Conservation (phyloP, 1,140 invertebrate genomes). For the Elysia chlorotica region DNA sequence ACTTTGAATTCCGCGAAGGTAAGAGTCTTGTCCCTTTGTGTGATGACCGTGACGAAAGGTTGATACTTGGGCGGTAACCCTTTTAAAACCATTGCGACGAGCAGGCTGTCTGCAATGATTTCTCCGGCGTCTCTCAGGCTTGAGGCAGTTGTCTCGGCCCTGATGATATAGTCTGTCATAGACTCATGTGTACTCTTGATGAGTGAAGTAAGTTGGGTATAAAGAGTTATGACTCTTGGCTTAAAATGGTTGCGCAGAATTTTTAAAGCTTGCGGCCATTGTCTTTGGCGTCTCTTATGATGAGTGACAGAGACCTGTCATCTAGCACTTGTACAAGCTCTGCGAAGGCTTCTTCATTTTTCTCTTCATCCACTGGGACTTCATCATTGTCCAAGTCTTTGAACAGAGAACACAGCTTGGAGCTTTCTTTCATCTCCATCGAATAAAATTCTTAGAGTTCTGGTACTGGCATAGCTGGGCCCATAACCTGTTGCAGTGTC, state of each 20-base stretch:
- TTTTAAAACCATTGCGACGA: constrained; percentile 32
- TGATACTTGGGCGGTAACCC: constrained; percentile 24
- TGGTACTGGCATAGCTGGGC: neutral
- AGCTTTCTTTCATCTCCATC: constrained; percentile 31
- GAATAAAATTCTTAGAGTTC: constrained; percentile 16
- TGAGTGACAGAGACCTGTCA: constrained; percentile 23
- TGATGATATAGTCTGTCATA: constrained; percentile 28
- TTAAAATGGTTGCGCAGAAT: constrained; percentile 28
- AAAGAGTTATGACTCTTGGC: constrained; percentile 27
- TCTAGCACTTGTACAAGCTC: constrained; percentile 29
- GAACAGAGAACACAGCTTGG: constrained; percentile 20
- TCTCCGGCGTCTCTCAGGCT: constrained; percentile 20
- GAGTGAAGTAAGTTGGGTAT: constrained; percentile 30
- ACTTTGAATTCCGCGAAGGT: constrained; percentile 29
- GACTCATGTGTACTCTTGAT: constrained; percentile 6
- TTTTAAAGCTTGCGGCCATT: constrained; percentile 22
- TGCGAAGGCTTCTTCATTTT: constrained; percentile 28
- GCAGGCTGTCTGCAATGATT: constrained; percentile 27
- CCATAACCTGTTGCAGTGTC: neutral
- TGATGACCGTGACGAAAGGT: constrained; percentile 22
- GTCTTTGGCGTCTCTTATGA: constrained; percentile 29
- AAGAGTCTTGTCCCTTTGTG: constrained; percentile 13
- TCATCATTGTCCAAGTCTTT: neutral
- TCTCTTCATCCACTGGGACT: neutral
- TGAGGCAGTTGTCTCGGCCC: constrained; percentile 27